phyloP scores from a whole-genome alignment of 1,140 invertebrate species.

The Caerostris darwini region DNA sequence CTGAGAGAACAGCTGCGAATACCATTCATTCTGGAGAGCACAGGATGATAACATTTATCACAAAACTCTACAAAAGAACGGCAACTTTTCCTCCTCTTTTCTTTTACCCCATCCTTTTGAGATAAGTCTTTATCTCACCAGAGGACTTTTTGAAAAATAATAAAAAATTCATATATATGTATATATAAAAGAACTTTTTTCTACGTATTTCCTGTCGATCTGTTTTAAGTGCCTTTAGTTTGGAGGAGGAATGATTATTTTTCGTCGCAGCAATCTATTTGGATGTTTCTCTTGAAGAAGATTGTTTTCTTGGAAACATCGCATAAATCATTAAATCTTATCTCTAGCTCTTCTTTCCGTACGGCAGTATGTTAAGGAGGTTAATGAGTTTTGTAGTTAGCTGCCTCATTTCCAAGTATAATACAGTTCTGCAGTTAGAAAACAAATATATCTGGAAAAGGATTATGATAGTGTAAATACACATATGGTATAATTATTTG shows the following conservation, averaged over 20 bases:
- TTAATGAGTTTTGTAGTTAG: too few relatives aligned
- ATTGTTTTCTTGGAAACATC: background rate
- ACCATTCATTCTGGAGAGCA: background rate
- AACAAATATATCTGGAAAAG: too few relatives aligned
- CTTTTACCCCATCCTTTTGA: background rate
- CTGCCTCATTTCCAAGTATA: too few relatives aligned
- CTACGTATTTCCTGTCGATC: background rate
- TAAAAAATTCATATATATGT: too few relatives aligned
- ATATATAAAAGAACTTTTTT: background rate
- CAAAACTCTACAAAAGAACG: slow-evolving; percentile 2
- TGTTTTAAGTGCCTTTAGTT: slow-evolving; percentile 10
- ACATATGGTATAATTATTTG: too few relatives aligned
- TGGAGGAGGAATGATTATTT: background rate
- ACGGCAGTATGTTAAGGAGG: too few relatives aligned
- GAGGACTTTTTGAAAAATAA: background rate
- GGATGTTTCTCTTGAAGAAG: too few relatives aligned
- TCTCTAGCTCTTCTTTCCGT: background rate
- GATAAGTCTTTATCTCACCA: slow-evolving; percentile 22
- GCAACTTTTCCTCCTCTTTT: too few relatives aligned
- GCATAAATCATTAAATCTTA: slow-evolving; percentile 26
- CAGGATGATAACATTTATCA: slow-evolving; percentile 5
- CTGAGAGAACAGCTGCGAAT: too few relatives aligned
- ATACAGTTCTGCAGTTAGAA: too few relatives aligned
- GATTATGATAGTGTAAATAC: too few relatives aligned
- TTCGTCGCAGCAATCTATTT: background rate